A percentile compares a stretch with the other conserved stretches of the same genome.
phyloP scores from a whole-genome alignment of 2,888 invertebrate species.

The Hemicrepidius hirtus region DNA sequence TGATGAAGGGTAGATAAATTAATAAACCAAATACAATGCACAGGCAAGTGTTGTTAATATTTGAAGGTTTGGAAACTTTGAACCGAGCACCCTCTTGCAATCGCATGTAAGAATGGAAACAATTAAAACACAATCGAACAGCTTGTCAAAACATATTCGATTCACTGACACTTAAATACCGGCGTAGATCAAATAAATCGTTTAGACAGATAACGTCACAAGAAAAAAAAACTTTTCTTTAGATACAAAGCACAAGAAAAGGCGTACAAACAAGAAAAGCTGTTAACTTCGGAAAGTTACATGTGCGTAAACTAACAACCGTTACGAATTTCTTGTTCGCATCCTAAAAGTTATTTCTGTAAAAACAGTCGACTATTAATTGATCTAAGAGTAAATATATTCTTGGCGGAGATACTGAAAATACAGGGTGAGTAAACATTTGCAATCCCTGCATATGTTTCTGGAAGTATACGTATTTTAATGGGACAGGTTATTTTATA shows the following conservation, averaged over 20 bases:
- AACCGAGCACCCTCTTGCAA: not conserved
- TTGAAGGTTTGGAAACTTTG: not conserved
- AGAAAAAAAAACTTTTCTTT: not conserved
- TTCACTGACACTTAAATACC: too few relatives aligned
- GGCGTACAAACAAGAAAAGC: too few relatives aligned
- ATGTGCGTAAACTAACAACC: not conserved
- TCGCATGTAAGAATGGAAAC: slow-evolving; percentile 1
- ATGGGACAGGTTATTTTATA: too few relatives aligned
- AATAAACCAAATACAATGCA: slow-evolving; percentile 16
- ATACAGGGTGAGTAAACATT: too few relatives aligned
- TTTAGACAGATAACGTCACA: not conserved
- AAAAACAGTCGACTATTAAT: too few relatives aligned
- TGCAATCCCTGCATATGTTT: too few relatives aligned
- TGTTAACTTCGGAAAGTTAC: not conserved
- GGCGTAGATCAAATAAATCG: not conserved
- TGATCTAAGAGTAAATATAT: too few relatives aligned
- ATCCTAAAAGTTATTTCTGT: not conserved
- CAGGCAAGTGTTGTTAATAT: slow-evolving; percentile 22
- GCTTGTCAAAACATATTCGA: not conserved
- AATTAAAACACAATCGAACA: slow-evolving; percentile 9
- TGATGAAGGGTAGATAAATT: slow-evolving; percentile 28
- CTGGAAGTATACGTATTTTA: too few relatives aligned
- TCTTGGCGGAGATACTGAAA: too few relatives aligned
- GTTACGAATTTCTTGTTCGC: not conserved
- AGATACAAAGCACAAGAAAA: too few relatives aligned